Conservation (phyloP, 2,888 invertebrate genomes). For the Drosophila meridiana region DNA sequence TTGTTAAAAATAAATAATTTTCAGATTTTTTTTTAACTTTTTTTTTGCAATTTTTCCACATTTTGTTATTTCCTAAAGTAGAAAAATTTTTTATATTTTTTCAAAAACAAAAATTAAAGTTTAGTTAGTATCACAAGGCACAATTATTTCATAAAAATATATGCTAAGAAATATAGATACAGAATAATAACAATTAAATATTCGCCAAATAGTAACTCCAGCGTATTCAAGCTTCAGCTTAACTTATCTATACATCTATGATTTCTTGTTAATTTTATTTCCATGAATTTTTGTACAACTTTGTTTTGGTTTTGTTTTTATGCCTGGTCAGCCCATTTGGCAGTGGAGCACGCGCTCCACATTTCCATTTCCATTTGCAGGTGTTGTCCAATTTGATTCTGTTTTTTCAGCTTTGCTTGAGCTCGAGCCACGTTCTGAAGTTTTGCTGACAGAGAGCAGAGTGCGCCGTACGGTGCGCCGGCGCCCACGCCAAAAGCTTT, state of each 20-base stretch:
- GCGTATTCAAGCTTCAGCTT: not conserved
- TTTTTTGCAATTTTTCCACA: no score
- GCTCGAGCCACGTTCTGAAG: slow-evolving; percentile 47
- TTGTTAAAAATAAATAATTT: no score
- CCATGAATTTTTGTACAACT: slow-evolving; percentile 23
- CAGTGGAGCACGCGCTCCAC: slow-evolving; percentile 62
- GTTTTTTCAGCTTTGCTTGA: slow-evolving; percentile 11
- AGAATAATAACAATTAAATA: no score
- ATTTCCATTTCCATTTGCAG: slow-evolving; percentile 46
- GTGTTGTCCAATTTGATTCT: slow-evolving; percentile 51
- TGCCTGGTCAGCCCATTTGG: slow-evolving; percentile 39
- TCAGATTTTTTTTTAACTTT: no score
- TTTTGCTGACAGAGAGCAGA: slow-evolving; percentile 57
- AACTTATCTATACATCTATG: not conserved
- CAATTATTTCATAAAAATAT: no score
- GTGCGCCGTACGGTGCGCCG: slow-evolving; percentile 30
- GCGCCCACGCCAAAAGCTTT: slow-evolving; percentile 65
- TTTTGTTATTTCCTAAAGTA: no score
- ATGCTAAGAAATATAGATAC: no score
- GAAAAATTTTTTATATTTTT: no score
- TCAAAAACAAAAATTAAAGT: no score
- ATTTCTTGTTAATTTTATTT: slow-evolving; percentile 35
- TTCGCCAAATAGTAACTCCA: not conserved
- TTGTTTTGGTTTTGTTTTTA: slow-evolving; percentile 20
- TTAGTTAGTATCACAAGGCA: no score